Evolutionary conservation across 2,797 vertebrate genomes (phyloP).

Genomic region (Schizopygopsis malacanthus): DNA sequence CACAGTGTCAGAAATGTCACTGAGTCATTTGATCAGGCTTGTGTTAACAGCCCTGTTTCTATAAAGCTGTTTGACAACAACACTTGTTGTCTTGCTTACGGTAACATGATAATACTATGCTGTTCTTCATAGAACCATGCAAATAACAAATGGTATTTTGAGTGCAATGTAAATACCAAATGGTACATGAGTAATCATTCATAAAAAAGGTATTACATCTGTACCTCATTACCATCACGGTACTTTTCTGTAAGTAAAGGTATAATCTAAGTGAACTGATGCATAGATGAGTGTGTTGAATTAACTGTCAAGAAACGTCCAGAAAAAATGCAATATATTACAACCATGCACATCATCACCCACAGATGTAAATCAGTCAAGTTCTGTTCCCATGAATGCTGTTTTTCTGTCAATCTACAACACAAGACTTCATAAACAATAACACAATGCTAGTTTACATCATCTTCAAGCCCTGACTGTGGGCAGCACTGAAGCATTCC

Average conservation of each 20-base stretch:
- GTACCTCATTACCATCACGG: not conserved
- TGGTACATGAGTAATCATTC: not conserved
- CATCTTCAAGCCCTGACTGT: slow-evolving; percentile 12
- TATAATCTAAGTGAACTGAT: not conserved
- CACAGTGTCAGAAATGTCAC: slow-evolving; percentile 37
- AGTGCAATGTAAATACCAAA: not conserved
- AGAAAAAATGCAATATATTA: not conserved
- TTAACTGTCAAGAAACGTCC: not conserved
- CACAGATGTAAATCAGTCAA: not conserved
- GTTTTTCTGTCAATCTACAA: not conserved
- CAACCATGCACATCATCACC: not conserved
- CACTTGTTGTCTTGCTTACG: not conserved
- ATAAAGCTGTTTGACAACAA: slow-evolving; percentile 18
- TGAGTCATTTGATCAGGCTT: slow-evolving; percentile 3
- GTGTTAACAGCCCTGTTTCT: slow-evolving; percentile 36
- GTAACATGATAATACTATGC: not conserved
- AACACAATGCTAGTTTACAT: slow-evolving; percentile 22
- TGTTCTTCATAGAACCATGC: not conserved
- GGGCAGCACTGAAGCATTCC: slow-evolving; percentile 72
- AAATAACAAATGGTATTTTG: not conserved
- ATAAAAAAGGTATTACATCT: not conserved
- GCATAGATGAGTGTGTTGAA: not conserved
- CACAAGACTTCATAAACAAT: slow-evolving; percentile 9
- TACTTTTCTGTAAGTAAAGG: not conserved
- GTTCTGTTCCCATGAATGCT: not conserved